These are phyloP conservation scores for Zaprionus capensis DNA, from an alignment of 1,140 invertebrate species.

Conservation along the genomic window DNA sequence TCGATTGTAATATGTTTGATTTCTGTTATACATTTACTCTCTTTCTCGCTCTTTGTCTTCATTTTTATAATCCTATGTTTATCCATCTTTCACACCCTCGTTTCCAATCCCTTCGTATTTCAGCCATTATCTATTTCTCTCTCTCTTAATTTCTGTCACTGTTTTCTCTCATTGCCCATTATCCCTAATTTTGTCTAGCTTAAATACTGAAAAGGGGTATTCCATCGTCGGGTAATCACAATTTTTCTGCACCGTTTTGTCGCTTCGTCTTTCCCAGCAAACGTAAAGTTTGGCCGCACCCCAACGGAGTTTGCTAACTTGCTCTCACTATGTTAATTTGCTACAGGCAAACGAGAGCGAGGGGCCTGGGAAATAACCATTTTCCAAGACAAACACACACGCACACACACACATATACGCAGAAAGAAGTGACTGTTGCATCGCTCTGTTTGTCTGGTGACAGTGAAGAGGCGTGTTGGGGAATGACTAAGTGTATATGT, in stretches of 20 bases:
- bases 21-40: background rate
- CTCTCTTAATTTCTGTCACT: no score
- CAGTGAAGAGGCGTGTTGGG: conserved; percentile 10
- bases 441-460: conserved; percentile 45
- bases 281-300: conserved; percentile 4
- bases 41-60: no score
- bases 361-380: conserved; percentile 23
- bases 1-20: background rate
- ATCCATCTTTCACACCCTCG: no score
- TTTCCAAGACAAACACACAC: conserved; percentile 16
- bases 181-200: background rate
- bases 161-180: background rate
- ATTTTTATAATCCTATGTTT: no score
- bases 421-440: conserved; percentile 50
- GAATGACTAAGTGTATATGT: conserved; percentile 5
- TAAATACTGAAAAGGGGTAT: background rate
- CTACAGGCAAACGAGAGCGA: conserved; percentile 47
- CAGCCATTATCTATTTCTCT: background rate
- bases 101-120: no score
- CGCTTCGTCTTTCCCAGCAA: conserved; percentile 18
- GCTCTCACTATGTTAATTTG: conserved; percentile 62
- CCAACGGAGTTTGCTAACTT: conserved; percentile 57
- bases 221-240: background rate
- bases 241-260: background rate
- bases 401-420: background rate